Evolutionary conservation across 2,888 invertebrate species (phyloP), one percentile per base, ranked within the genome.

Genomic region (Trichogramma evanescens): DNA sequence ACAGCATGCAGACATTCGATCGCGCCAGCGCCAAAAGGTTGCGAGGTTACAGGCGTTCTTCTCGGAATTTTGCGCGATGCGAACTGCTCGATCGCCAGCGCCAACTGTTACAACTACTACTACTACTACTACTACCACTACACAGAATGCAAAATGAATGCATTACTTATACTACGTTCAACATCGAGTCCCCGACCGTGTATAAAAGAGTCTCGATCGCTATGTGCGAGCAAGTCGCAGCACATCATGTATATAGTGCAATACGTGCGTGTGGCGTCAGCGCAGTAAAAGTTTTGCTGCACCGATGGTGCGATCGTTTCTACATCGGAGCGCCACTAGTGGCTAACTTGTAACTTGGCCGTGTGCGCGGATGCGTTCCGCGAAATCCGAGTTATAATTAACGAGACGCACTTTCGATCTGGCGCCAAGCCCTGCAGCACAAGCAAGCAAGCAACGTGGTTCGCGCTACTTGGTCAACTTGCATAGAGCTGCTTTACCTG

Each of bases 21-120:
- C 66, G 66, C 63, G 60, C 51, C 54, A 60, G 67, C 57, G 50
- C 55, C 59, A 26, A 55, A 61, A 60, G 65, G 66, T 65, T 66
- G 64, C 66, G 63, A 52, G 62, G 63, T 62, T 61, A 62, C 66
- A 68, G 68, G 68, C 61, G 66, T 61, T 57, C 52, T 67, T 68
- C 66, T 62, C 54, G 63, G 67, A 66, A 68, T 48, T 53, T 26
- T 54, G 61, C 61, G 64, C 64, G 64, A 66, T 63, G 10, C 61
- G 66, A 59, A 62, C 60, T 61, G 64, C 59, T 67, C 65, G 60
- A 60, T 59, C 60, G 60, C 3, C 7, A 55, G 44, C 54, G 50
- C 51, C 54, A 50, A 44, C 26, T 9, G 43, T 6, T 26, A 26
- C 26, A 26, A 26, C 26, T 26, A 26, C 26, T 26, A 26, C 13